Base-by-base conservation (phyloP, 1,140 invertebrate genomes). In the Oedothorax gibbosus region DNA sequence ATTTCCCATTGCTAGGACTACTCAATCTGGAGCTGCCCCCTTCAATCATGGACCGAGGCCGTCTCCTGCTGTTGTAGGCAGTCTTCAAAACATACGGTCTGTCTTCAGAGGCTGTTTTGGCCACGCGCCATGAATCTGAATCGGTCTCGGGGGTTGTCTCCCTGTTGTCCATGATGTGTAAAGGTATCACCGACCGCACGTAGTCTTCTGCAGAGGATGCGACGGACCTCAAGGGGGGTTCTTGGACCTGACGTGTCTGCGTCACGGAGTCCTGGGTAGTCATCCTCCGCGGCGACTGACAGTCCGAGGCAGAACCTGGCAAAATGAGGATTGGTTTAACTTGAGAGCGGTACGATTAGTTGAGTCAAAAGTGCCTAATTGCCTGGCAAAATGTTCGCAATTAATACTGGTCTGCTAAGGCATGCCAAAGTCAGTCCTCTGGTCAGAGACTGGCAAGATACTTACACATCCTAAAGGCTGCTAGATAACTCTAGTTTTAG, bases 1-100 rank as follows among this genome's bases (percentile, higher is more conserved):
- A 66, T 20, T 78, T 78, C 62, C 64, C 64, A 15, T 78, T 78
- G 12, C 71, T 73, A 15, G 51, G 71, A 20, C 51, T 35, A 4
- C 51, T 14, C n/a, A 53, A 20, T 35, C 53, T 66, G 7, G 65
- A 20, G 15, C 51, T 73, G n/a, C 71, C 71, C 12, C 78, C 78
- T 53, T 85, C 82, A 3, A 85, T 71, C 82, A 85, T 85, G 66
- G 82, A 85, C 11, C 82, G 65, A 6, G 82, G 82, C n/a, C 78
- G 65, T 20, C 82, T 68, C 7, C 71, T 11, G 9, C 20, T 8
- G 14, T 51, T 56, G 18, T 73, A 83, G n/a, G 68, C 57, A 49
- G n/a, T 21, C 56, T 75, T 75, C 21, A 62, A 49, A n/a, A 76
- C 49, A 12, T 73, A 64, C 10, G 69, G 81, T 11, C 54, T 60